A percentile compares a stretch with the other conserved stretches of the same genome.
Conservation (phyloP, 1,140 invertebrate species). For the Papilio glaucus region DNA sequence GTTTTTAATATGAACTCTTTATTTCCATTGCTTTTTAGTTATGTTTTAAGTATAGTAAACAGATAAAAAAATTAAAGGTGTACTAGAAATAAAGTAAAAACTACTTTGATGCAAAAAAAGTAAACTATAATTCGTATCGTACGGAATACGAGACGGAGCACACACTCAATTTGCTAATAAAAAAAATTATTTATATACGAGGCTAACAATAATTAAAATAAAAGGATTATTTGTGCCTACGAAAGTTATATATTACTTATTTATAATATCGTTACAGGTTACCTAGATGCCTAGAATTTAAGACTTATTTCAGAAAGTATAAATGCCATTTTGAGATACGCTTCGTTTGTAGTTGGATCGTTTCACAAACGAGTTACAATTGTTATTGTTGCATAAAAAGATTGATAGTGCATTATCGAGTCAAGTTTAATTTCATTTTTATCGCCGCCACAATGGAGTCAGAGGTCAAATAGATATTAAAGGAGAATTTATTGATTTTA, state of each 20-base stretch:
- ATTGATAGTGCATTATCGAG: conserved; percentile 56
- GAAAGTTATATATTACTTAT: conserved; percentile 47
- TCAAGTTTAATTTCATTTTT: conserved; percentile 51
- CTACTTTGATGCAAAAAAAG: neutral
- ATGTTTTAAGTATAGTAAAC: neutral
- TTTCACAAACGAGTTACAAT: conserved; percentile 40
- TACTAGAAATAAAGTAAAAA: neutral
- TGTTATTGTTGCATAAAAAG: conserved; percentile 54
- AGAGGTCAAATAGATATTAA: conserved; percentile 49
- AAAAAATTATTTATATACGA: conserved; percentile 12
- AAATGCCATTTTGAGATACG: conserved; percentile 61
- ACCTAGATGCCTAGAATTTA: conserved; percentile 50
- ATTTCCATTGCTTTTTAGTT: neutral
- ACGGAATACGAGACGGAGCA: neutral
- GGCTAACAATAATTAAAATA: conserved; percentile 19
- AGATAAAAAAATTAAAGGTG: neutral
- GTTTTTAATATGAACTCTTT: neutral
- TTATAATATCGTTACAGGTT: conserved; percentile 49
- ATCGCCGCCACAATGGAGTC: conserved; percentile 50
- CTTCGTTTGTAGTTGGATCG: conserved; percentile 32
- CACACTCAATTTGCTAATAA: conserved; percentile 20
- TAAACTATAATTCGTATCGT: too few relatives aligned
- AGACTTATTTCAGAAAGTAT: conserved; percentile 59
- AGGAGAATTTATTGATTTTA: conserved; percentile 58
- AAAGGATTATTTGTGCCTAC: conserved; percentile 47